These are phyloP conservation scores for Ficedula albicollis DNA, from an alignment of 2,797 vertebrate species.

Conservation along the genomic window DNA sequence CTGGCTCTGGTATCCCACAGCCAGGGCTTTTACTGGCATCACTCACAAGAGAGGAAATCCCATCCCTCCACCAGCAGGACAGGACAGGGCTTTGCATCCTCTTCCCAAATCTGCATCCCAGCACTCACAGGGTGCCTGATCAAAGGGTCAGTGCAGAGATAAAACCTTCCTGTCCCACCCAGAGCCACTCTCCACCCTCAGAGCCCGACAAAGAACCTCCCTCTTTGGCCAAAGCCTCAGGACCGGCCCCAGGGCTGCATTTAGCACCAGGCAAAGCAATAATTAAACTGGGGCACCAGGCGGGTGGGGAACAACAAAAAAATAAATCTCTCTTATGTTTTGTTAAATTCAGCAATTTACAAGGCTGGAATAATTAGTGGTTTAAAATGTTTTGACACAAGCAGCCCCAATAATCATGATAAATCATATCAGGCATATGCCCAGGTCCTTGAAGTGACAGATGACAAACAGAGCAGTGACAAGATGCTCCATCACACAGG, in stretches of 20 bases:
- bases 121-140: fast-evolving
- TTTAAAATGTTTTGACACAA: slow-evolving; percentile 76
- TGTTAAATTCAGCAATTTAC: slow-evolving; percentile 74
- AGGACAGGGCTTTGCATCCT: background rate
- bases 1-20: background rate
- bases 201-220: background rate
- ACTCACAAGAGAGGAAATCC: background rate
- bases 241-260: background rate
- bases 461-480: slow-evolving; percentile 81
- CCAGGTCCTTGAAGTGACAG: slow-evolving; percentile 80
- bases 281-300: background rate
- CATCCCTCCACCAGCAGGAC: fast-evolving
- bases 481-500: slow-evolving; percentile 70
- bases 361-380: slow-evolving; percentile 75
- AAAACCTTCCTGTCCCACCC: background rate
- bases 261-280: background rate
- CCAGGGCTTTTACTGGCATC: background rate
- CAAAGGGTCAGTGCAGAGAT: background rate
- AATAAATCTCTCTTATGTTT: slow-evolving; percentile 19
- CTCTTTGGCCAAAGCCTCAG: fast-evolving
- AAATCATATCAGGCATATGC: slow-evolving; percentile 80
- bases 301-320: background rate
- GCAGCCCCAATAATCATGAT: slow-evolving; percentile 70
- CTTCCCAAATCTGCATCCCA: fast-evolving
- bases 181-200: background rate